Conservation (phyloP, 2,113 vertebrate species). For the Riparia riparia region DNA sequence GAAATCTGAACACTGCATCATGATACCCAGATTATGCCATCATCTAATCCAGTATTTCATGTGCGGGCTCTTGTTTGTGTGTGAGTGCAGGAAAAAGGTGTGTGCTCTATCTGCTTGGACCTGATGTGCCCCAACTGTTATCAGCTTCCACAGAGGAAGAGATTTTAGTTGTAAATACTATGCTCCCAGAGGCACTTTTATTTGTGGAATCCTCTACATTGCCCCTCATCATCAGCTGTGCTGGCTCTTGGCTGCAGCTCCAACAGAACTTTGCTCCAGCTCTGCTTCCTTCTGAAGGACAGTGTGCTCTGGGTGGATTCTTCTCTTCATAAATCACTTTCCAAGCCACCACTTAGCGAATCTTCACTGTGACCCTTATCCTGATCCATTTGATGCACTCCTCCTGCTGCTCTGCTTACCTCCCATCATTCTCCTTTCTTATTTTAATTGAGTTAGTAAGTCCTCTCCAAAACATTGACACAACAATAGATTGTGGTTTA, state of each 20-base stretch:
- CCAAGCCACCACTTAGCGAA: not conserved
- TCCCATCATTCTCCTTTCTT: not conserved
- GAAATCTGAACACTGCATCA: not conserved
- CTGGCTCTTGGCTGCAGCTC: not conserved
- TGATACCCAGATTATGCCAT: not conserved
- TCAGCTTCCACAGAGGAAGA: not conserved
- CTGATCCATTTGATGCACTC: not conserved
- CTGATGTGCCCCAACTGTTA: not conserved
- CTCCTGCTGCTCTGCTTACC: not conserved
- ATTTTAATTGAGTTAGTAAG: not conserved
- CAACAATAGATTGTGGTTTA: not conserved
- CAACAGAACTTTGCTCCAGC: fast-evolving
- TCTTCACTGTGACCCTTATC: not conserved
- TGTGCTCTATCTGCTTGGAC: not conserved
- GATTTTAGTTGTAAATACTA: not conserved
- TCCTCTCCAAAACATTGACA: not conserved
- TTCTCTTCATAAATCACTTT: not conserved
- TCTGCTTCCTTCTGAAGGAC: not conserved
- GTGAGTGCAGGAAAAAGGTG: not conserved
- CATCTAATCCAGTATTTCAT: not conserved
- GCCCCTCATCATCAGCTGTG: fast-evolving
- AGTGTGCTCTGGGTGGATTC: no score
- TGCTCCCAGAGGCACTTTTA: fast-evolving
- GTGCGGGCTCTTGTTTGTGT: fast-evolving
- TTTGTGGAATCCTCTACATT: not conserved